A percentile compares a stretch with the other conserved stretches of the same genome.
Conservation (phyloP, 2,888 invertebrate genomes). For the Troides aeacus region DNA sequence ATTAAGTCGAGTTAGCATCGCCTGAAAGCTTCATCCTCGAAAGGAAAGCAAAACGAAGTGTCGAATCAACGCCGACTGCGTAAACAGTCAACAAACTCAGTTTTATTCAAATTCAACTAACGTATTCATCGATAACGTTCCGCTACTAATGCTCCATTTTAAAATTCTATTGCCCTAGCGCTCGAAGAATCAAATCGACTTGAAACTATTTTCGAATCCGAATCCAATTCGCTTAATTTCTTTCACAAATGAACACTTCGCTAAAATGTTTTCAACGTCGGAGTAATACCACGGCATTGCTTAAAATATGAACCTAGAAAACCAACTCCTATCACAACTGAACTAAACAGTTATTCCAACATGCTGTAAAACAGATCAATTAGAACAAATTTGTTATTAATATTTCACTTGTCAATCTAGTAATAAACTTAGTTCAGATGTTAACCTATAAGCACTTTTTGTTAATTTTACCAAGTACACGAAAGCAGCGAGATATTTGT, state of each 20-base stretch:
- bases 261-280: neutral
- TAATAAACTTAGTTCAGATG: too few species aligned
- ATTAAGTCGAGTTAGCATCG: constrained; percentile 1
- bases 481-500: too few species aligned
- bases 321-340: too few species aligned
- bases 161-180: constrained; percentile 26
- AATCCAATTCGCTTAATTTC: neutral
- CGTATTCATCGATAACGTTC: constrained; percentile 28
- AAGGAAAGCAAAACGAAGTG: constrained; percentile 16
- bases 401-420: too few species aligned
- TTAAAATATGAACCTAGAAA: too few species aligned
- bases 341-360: too few species aligned
- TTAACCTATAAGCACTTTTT: too few species aligned
- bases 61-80: constrained; percentile 10
- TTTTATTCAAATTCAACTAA: constrained; percentile 27
- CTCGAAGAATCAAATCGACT: constrained; percentile 22
- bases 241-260: neutral
- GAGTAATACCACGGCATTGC: too few species aligned
- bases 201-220: constrained; percentile 6
- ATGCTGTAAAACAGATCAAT: too few species aligned
- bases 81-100: constrained; percentile 18
- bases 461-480: too few species aligned
- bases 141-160: constrained; percentile 28
- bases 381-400: too few species aligned
- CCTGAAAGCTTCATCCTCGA: constrained; percentile 8